Percentiles rank a stretch among this genome's conserved stretches.
These are phyloP conservation scores for Cirrhinus molitorella DNA, from an alignment of 2,797 vertebrate genomes.

Conservation along the genomic window DNA sequence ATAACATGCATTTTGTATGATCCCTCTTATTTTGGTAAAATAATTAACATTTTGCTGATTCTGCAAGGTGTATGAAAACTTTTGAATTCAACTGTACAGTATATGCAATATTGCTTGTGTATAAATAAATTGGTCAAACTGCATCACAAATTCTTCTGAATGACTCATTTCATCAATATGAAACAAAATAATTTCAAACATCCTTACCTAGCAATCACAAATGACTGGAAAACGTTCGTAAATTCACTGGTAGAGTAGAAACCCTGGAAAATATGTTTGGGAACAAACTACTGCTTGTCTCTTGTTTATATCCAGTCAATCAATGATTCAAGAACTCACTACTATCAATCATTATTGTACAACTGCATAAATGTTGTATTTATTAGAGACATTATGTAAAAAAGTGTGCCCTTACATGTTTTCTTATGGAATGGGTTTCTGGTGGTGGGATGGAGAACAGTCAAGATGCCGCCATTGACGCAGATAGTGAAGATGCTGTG, in stretches of 20 bases:
- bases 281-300: neutral
- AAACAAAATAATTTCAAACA: no score
- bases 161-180: no score
- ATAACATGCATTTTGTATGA: no score
- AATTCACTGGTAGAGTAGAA: neutral
- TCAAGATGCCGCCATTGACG: neutral
- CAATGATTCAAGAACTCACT: conserved; percentile 5
- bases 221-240: neutral
- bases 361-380: conserved; percentile 41
- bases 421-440: conserved; percentile 15
- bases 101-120: no score
- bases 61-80: no score
- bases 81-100: no score
- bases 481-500: neutral
- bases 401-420: conserved; percentile 29
- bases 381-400: conserved; percentile 27
- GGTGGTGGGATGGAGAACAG: conserved; percentile 23
- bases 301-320: conserved; percentile 57
- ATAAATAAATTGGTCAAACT: no score
- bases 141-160: no score
- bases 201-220: neutral
- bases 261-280: neutral
- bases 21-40: no score
- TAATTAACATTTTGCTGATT: no score
- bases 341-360: neutral